Percentiles rank a stretch among this genome's conserved stretches.
These are phyloP conservation scores for Stegodyphus mimosarum DNA, from an alignment of 1,140 invertebrate genomes.

Conservation along the genomic window DNA sequence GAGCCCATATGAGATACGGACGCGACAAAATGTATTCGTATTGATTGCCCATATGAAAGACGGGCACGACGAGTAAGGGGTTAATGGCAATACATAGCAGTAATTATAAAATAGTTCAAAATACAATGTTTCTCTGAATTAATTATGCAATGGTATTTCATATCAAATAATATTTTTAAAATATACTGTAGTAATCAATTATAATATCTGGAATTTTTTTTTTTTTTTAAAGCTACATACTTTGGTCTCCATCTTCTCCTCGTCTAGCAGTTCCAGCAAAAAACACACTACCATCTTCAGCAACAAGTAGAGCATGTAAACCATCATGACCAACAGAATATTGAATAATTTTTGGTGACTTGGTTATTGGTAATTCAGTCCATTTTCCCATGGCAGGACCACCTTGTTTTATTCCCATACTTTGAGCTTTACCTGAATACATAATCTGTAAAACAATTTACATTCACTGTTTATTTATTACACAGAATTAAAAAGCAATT, in stretches of 20 bases:
- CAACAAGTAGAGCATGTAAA: slow-evolving; percentile 85
- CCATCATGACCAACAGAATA: slow-evolving; percentile 93
- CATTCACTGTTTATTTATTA: neutral
- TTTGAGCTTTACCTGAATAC: slow-evolving; percentile 81
- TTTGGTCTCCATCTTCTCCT: slow-evolving; percentile 91
- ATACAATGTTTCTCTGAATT: too few relatives aligned
- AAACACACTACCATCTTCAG: slow-evolving; percentile 89
- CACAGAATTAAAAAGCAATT: neutral
- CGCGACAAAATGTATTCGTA: too few relatives aligned
- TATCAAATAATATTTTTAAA: too few relatives aligned
- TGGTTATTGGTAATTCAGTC: slow-evolving; percentile 80
- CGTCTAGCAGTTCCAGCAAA: slow-evolving; percentile 90
- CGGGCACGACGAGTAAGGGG: too few relatives aligned
- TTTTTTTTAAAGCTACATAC: slow-evolving; percentile 43
- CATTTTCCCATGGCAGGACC: slow-evolving; percentile 75
- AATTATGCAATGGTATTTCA: too few relatives aligned
- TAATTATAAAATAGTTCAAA: too few relatives aligned
- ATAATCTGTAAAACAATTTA: slow-evolving; percentile 72
- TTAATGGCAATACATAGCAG: too few relatives aligned
- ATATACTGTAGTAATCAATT: too few relatives aligned
- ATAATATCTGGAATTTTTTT: too few relatives aligned
- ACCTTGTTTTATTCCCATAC: slow-evolving; percentile 79
- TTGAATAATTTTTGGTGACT: slow-evolving; percentile 80
- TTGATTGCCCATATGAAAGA: too few relatives aligned
- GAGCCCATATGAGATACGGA: too few relatives aligned